Base-by-base conservation (phyloP, 2,113 vertebrate species). In the Falco punctatus region DNA sequence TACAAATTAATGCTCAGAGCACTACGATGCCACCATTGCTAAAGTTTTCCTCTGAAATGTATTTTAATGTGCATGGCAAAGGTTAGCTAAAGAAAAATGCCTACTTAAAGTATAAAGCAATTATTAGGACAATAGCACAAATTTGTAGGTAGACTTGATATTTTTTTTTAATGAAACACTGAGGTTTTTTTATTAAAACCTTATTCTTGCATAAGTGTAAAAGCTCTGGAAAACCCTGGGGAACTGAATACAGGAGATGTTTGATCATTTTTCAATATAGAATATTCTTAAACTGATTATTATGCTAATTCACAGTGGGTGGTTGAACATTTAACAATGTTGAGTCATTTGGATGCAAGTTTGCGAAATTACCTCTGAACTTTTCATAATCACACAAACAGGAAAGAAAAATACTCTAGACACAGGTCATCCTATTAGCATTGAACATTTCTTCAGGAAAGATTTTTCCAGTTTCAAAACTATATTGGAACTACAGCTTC, bases 201-300 rank as follows among this genome's bases (percentile, higher is more conserved):
- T 73, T 88, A 46, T 55, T 61, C 32, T 78, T 59, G 24, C 5
- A 2, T 65, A 65, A 73, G 23, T 28, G 11, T 35, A 86, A 88
- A 67, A 83, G 19, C 55, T 28, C 64, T 88, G 64, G 32, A 81
- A 80, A 81, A n/a, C 38, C 51, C 65, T 24, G 10, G 9, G 64
- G 55, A 91, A 59, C 8, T 4, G 5, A 88, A 78, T 14, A 38
- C 11, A 69, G 21, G 80, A 73, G 90, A 77, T 5, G 24, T 30
- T 86, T 69, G 52, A 48, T 72, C 20, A 35, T 57, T 83, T 86
- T 88, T 73, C 58, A 77, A 17, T 46, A 30, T 1, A 49, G 27
- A 65, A 57, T 59, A 15, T 11, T 24, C 71, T 92, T 80, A 86
- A 91, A 86, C 49, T 77, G 67, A 92, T 90, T 80, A 66, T 61